These are phyloP conservation scores for Globia sparganii DNA, from an alignment of 2,888 invertebrate genomes.

Conservation along the genomic window DNA sequence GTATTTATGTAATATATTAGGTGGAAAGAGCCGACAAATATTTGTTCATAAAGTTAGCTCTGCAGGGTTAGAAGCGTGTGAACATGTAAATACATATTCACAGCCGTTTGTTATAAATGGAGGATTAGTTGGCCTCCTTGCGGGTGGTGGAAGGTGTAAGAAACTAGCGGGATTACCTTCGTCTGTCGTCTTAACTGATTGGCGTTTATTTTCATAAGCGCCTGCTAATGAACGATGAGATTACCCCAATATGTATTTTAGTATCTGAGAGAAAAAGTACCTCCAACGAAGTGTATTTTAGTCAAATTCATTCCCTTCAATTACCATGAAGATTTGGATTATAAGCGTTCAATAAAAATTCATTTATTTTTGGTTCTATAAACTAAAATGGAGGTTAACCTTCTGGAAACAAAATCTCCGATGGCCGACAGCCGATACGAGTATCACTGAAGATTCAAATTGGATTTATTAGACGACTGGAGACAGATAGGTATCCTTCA, in stretches of 20 bases:
- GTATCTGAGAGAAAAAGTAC: not conserved
- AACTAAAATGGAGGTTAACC: not conserved
- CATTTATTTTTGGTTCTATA: not conserved
- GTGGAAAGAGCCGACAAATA: slow-evolving; percentile 63
- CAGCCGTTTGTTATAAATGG: slow-evolving; percentile 77
- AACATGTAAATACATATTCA: slow-evolving; percentile 72
- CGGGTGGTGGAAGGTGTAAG: slow-evolving; percentile 49
- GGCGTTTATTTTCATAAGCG: not conserved
- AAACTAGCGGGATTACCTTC: slow-evolving; percentile 17
- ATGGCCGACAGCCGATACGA: too few species aligned
- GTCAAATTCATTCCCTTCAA: not conserved
- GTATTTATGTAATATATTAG: slow-evolving; percentile 60
- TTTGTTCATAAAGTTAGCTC: slow-evolving; percentile 72
- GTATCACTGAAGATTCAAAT: not conserved
- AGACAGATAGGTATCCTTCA: not conserved
- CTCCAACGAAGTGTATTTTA: not conserved
- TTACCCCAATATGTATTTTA: not conserved
- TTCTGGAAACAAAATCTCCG: not conserved
- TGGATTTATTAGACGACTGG: not conserved
- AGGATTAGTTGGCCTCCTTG: slow-evolving; percentile 73
- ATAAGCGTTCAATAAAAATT: not conserved
- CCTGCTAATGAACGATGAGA: too few species aligned
- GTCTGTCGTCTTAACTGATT: not conserved
- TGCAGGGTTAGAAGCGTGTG: slow-evolving; percentile 65
- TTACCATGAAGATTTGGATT: not conserved